A percentile compares a stretch with the other conserved stretches of the same genome.
Conservation (phyloP, 2,113 vertebrate species). For the Aythya baeri region DNA sequence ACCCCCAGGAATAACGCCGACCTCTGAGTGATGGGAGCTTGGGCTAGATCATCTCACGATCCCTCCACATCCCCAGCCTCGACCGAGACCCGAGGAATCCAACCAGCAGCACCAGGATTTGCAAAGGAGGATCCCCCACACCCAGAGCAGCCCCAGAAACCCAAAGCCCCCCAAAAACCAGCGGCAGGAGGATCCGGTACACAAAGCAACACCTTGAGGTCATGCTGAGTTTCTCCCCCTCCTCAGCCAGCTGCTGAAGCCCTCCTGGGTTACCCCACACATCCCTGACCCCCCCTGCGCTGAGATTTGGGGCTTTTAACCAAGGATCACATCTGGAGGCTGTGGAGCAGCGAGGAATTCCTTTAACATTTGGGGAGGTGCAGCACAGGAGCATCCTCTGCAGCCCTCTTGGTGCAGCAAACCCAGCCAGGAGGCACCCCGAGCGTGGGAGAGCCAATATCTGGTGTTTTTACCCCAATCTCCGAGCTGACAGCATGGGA, state of each 20-base stretch:
- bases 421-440: accelerated
- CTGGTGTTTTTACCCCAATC: neutral
- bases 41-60: constrained; percentile 6
- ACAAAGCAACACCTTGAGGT: neutral
- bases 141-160: neutral
- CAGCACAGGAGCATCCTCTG: neutral
- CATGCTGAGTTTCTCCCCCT: neutral
- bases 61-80: neutral
- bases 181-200: neutral
- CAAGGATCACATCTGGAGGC: neutral
- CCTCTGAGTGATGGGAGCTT: neutral
- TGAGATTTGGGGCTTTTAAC: neutral
- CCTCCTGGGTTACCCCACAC: neutral
- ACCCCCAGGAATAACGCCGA: neutral
- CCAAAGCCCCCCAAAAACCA: too few species aligned
- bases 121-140: neutral
- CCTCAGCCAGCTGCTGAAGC: neutral
- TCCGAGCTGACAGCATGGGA: neutral
- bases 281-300: neutral
- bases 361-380: neutral
- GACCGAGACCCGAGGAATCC: neutral
- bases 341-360: neutral
- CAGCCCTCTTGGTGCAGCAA: neutral
- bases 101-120: neutral
- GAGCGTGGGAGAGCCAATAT: neutral